phyloP scores from a whole-genome alignment of 2,888 invertebrate species.

The Erynnis tages region DNA sequence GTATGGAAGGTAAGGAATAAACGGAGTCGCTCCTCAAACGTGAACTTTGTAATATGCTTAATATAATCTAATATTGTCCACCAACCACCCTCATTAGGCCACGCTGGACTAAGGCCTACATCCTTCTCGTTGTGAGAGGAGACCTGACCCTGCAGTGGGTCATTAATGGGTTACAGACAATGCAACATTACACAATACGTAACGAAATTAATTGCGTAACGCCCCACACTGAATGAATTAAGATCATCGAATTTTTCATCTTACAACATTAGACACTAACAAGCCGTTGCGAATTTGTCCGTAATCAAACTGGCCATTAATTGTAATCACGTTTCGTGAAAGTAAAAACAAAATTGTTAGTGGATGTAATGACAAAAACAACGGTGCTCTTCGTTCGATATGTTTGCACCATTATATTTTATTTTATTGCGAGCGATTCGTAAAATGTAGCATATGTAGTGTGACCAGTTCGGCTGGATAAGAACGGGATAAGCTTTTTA shows the following conservation, averaged over 20 bases:
- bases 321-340: constrained; percentile 10
- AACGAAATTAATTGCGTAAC: too few relatives aligned
- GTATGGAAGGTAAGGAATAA: too few relatives aligned
- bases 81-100: too few relatives aligned
- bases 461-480: background rate
- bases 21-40: too few relatives aligned
- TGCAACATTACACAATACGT: too few relatives aligned
- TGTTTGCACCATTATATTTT: constrained; percentile 22
- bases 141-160: too few relatives aligned
- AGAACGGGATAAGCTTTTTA: background rate
- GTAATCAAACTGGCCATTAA: constrained; percentile 8
- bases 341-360: constrained; percentile 6
- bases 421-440: constrained; percentile 20
- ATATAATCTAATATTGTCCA: too few relatives aligned
- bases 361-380: constrained; percentile 1
- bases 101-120: too few relatives aligned
- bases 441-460: background rate
- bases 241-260: background rate
- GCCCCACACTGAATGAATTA: too few relatives aligned
- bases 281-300: background rate
- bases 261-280: background rate
- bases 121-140: too few relatives aligned
- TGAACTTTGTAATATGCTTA: too few relatives aligned
- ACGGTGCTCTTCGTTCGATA: constrained; percentile 11
- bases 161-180: too few relatives aligned